Base-by-base conservation (phyloP, 2,113 vertebrate species). In the Cromileptes altivelis region DNA sequence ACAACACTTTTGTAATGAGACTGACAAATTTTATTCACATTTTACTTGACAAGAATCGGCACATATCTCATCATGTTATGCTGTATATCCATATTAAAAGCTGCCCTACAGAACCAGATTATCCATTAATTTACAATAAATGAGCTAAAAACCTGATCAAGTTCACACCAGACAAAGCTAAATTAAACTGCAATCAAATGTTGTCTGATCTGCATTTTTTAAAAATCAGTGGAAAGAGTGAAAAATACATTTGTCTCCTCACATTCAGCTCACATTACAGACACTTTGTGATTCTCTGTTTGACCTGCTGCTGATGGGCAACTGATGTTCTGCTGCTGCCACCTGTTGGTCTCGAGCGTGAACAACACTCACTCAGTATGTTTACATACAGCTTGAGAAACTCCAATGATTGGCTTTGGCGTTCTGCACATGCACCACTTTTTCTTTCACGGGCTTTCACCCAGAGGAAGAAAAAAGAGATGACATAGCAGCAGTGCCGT, bases 41-140 rank as follows among this genome's bases (percentile, higher is more conserved):
- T 27, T 7, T 21, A 57, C 13, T 4, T 9, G 4, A 57, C 3
- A 2, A 4, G 21, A 1, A 6, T 0, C 0, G 18, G 1, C 0
- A 1, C 0, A 4, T 49, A 18, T 64, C 58, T 73, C 81, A 77
- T 27, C 56, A 70, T 82, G 64, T 73, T 70, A 0, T 37, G 33
- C 33, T 37, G 33, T 37, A 37, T 37, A 37, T 37, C 33, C 6
- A 37, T 37, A 6, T 37, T 25, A 69, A 23, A 17, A 10, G 7
- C 19, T 21, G 2, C 25, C 4, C 9, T 19, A 53, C 21, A 42
- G 6, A 25, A 14, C 11, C 1, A 2, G 17, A 25, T 40, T 4
- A 53, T 19, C 33, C 1, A 10, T 53, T 21, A 27, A 10, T 23
- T 12, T 21, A 11, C 4, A 3, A 9, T 4, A 62, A 70, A 53